phyloP scores from a whole-genome alignment of 2,888 invertebrate species.

The Dugesia japonica region DNA sequence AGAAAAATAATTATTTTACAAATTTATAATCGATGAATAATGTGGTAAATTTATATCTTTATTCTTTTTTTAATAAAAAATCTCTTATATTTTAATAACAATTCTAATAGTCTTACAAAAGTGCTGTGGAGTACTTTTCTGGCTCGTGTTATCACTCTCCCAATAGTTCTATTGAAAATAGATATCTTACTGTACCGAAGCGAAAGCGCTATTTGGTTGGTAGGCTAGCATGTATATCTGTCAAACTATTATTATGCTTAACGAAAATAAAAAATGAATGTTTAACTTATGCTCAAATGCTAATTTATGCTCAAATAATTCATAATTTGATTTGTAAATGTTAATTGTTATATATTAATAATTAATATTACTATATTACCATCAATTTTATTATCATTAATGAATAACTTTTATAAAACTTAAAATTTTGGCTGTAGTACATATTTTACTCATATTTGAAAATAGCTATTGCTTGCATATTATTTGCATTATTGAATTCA shows the following conservation, averaged over 20 bases:
- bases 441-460: too few relatives aligned
- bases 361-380: not conserved
- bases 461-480: not conserved
- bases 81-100: not conserved
- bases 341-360: not conserved
- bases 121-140: not conserved
- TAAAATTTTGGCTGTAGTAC: too few relatives aligned
- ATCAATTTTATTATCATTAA: too few relatives aligned
- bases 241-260: not conserved
- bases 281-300: not conserved
- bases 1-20: too few relatives aligned
- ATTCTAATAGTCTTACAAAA: constrained; percentile 1
- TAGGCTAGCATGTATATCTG: constrained; percentile 8
- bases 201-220: constrained; percentile 20
- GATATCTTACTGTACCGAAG: not conserved
- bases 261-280: not conserved
- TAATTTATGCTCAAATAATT: not conserved
- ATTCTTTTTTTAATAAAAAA: not conserved
- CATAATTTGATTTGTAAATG: not conserved
- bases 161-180: not conserved
- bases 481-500: not conserved
- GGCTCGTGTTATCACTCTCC: not conserved
- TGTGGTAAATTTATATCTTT: too few relatives aligned
- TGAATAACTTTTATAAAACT: too few relatives aligned
- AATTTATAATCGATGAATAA: too few relatives aligned